A percentile compares a stretch with the other conserved stretches of the same genome.
phyloP scores from a whole-genome alignment of 2,888 invertebrate genomes.

The Philhelius pedissequus region DNA sequence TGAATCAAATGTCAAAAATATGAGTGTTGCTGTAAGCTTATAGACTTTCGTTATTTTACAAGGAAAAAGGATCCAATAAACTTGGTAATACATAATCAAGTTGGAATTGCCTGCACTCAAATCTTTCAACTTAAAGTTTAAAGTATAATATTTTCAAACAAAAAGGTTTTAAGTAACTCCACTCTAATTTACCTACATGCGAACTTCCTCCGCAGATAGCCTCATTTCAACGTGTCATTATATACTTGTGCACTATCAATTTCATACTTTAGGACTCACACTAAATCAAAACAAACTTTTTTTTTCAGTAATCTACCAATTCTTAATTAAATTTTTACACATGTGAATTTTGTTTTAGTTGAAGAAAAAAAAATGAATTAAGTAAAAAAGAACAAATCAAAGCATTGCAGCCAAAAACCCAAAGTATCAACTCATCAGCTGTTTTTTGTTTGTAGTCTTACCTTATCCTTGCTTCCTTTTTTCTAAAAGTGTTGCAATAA shows the following conservation, averaged over 20 bases:
- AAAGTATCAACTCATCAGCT: conserved; percentile 67
- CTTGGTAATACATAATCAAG: too few species aligned
- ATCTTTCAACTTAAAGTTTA: too few species aligned
- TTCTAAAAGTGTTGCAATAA: conserved; percentile 82
- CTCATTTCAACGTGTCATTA: neutral
- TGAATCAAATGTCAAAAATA: too few species aligned
- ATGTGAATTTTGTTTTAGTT: neutral
- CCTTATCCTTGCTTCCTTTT: conserved; percentile 93
- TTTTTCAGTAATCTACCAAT: neutral
- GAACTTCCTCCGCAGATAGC: conserved; percentile 31
- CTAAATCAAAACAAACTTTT: neutral
- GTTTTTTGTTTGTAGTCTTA: conserved; percentile 82
- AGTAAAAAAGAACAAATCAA: neutral
- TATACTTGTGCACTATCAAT: conserved; percentile 14
- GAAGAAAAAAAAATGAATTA: neutral
- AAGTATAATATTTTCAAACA: too few species aligned
- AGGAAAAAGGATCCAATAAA: too few species aligned
- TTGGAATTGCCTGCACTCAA: too few species aligned
- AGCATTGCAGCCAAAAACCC: conserved; percentile 54
- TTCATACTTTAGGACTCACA: conserved; percentile 7
- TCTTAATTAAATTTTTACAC: neutral
- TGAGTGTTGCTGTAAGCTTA: too few species aligned
- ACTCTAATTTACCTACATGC: neutral
- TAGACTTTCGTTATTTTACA: too few species aligned
- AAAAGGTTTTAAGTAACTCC: neutral